Evolutionary conservation across 2,797 vertebrate species (phyloP), one percentile per base, ranked within the genome.

Genomic region (Hemibagrus guttatus): DNA sequence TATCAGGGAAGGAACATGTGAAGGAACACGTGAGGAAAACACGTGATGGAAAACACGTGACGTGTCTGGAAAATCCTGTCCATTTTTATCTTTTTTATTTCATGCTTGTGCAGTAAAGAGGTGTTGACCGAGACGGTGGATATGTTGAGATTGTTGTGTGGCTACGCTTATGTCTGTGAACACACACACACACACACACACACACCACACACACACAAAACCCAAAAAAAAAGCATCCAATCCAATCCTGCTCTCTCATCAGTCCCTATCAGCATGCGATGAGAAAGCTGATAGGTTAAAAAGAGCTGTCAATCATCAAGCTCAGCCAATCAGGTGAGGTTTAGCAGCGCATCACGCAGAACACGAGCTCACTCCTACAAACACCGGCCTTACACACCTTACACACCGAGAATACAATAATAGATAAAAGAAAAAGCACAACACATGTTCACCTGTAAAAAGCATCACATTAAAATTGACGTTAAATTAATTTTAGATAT

Each of bases 101-200:
- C 78, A 61, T 42, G 19, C 58, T 16, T 61, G 56, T 61, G 12
- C 12, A 59, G 21, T 26, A 42, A 80, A 42, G 56, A 80, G 56
- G 58, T 80, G 58, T 42, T 26, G 78, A 26, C 54, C 23, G 87
- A 66, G 72, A 81, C 85, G 90, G 79, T 84, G 84, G 74, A 87
- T 88, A 85, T 90, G 91, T 88, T 84, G 69, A 87, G 89, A 68
- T 19, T 83, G 89, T 90, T 85, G 84, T 89, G 87, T 84, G 54
- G 39, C 84, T 81, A 87, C 86, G 90, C 84, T 85, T 85, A 71
- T 90, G 87, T 91, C 91, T 89, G 90, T 88, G 92, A 92, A 92
- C 87, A 90, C 80, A 76, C 59, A 85, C 71, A 87, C 81, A 59
- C 28, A 75, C 61, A 63, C 52, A 76, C 71, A 90, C 75, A 81